These are phyloP conservation scores for Lasioglossum marginatum DNA, from an alignment of 2,888 invertebrate genomes.

Conservation along the genomic window DNA sequence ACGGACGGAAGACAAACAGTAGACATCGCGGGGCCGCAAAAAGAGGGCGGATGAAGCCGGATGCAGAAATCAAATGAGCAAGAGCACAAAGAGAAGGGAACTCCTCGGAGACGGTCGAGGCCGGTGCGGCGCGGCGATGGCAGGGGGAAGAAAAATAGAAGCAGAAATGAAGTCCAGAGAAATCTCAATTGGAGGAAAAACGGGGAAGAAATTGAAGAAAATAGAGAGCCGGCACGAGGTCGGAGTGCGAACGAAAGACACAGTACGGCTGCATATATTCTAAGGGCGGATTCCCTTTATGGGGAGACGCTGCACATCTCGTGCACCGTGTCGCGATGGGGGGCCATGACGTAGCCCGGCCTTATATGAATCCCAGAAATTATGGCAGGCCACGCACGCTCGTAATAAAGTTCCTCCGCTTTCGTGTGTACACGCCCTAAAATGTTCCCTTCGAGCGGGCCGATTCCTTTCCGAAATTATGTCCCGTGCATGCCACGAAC, in stretches of 20 bases:
- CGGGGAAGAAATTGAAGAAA: constrained; percentile 24
- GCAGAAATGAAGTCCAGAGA: constrained; percentile 27
- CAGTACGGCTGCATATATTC: constrained; percentile 46
- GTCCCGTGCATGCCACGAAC: constrained; percentile 39
- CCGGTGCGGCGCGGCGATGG: neutral
- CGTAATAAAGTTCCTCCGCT: constrained; percentile 71
- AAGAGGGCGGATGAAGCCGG: neutral
- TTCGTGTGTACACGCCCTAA: constrained; percentile 27
- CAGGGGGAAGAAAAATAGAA: neutral
- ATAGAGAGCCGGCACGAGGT: neutral
- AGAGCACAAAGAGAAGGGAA: neutral
- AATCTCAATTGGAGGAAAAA: constrained; percentile 34
- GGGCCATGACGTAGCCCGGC: constrained; percentile 58
- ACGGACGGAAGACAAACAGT: neutral
- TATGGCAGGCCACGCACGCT: constrained; percentile 72
- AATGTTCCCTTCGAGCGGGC: constrained; percentile 30
- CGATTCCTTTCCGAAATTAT: constrained; percentile 59
- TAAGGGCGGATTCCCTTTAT: constrained; percentile 64
- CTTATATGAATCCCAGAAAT: constrained; percentile 76
- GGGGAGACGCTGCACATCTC: constrained; percentile 49
- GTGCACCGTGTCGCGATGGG: constrained; percentile 37
- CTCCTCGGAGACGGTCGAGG: constrained; percentile 10
- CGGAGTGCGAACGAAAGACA: constrained; percentile 1
- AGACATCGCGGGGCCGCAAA: neutral
- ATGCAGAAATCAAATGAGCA: constrained; percentile 2